Base-by-base conservation (phyloP, 2,888 invertebrate species). In the Platycheirus rosarum region DNA sequence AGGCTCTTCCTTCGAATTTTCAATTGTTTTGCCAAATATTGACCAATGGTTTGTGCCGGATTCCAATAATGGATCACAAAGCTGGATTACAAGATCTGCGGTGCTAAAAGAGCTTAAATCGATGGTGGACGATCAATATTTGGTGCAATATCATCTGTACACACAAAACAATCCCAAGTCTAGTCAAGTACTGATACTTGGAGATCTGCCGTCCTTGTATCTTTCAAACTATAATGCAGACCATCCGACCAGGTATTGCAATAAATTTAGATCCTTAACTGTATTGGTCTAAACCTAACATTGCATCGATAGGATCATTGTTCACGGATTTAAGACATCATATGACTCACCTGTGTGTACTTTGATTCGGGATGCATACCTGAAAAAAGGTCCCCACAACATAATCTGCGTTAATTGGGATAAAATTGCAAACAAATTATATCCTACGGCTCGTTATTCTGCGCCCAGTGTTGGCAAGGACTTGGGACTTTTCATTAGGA, bases 401-500 rank as follows among this genome's bases (percentile, higher is more conserved):
- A 20, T 65, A 7, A 65, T 65, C 3, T 35, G 48, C 8, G 9
- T 65, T 1, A 49, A 48, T 35, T 65, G 35, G 35, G 11, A 13
- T 8, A 32, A 13, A 23, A 23, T 35, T 14, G 35, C 65, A 26
- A 6, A 23, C 2, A 26, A 11, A 9, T 18, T 11, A 1, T 29
- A 49, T 18, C 14, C 40, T 1, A 35, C 40, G 1, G 11, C 40
- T 5, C 37, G 26, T 20, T 3, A 11, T 1, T 2, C 6, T 0
- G 9, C 49, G 9, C 23, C 60, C 6, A 5, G 13, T 16, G 2
- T 70, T 20, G 90, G 89, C 20, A 82, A 85, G 63, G 86, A 87
- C 71, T 84, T 88, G 1, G 89, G 88, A n/a, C 48, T 11, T 0
- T 65, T 89, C 69, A 85, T 90, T 57, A 87, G 89, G 65, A 87